Evolutionary conservation across 2,797 vertebrate genomes (phyloP), one percentile per base, ranked within the genome.

Genomic region (Simalia tracyae): DNA sequence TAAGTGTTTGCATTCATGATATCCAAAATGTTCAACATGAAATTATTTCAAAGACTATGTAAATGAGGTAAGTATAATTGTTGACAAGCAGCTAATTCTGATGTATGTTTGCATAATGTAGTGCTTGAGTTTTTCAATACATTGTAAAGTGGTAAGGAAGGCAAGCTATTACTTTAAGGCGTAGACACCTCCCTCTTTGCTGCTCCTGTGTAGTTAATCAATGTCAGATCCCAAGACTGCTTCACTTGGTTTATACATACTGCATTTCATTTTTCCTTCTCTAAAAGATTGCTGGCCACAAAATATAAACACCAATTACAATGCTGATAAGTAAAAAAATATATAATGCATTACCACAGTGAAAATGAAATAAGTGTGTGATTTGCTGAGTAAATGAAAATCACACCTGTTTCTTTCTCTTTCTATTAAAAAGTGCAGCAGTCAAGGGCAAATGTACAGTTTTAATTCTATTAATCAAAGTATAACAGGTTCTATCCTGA

Each of bases 231-330:
- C 91, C 93, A 90, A 68, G 85, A 94, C 90, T 95, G 93, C 54
- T 93, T 90, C 95, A 91, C 94, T 95, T 94, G 93, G 91, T 93
- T 95, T 95, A 95, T 90, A 93, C 84, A 92, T 94, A 94, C 94
- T 95, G 42, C 54, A 94, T 95, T 96, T 96, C 94, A 94, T 59
- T 93, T 95, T 94, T 95, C 88, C 92, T 57, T 89, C 88, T 93
- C 93, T 94, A 90, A 95, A 92, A 87, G 54, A 56, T 90, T 89
- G 92, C 90, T 96, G 94, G 86, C 94, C 94, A 95, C 85, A 95
- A 95, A 95, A 92, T 95, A 93, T 97, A 97, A 96, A 95, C 92
- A 95, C 92, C 86, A 90, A 94, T 95, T 94, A 93, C 94, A 89
- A 0, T 19, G 28, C 42, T 94, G 94, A 96, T 95, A 95, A 95